phyloP scores from a whole-genome alignment of 1,140 invertebrate genomes.

The Mercenaria mercenaria region DNA sequence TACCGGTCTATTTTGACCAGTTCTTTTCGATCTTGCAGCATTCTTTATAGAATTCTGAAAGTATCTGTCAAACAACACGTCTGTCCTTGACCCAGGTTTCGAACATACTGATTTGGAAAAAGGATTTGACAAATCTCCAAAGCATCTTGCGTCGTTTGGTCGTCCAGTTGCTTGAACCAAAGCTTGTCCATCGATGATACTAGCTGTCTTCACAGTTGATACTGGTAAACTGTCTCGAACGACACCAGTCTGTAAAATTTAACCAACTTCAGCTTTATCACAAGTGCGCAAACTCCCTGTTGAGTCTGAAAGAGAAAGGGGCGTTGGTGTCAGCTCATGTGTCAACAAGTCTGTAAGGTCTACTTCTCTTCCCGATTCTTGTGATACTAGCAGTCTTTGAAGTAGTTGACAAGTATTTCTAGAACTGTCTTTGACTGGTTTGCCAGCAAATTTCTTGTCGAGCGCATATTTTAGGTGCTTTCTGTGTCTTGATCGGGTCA shows the following conservation, averaged over 20 bases:
- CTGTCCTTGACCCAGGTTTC: no score
- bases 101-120: not conserved
- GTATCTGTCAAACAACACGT: no score
- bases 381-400: not conserved
- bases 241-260: not conserved
- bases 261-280: not conserved
- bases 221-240: no score
- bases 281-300: not conserved
- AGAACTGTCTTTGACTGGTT: no score
- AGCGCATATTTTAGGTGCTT: no score
- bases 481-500: no score
- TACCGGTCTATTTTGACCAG: no score
- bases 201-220: not conserved
- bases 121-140: not conserved
- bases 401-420: not conserved
- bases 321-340: not conserved
- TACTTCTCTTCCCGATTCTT: not conserved
- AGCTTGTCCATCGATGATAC: not conserved
- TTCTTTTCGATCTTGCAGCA: no score
- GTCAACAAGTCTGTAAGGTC: not conserved
- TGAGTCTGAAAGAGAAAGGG: not conserved
- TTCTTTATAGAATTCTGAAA: no score
- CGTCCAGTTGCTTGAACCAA: not conserved
- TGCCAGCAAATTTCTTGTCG: no score
- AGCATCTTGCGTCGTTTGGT: not conserved